Conservation (phyloP, 2,113 vertebrate species). For the Triplophysa tibetana region DNA sequence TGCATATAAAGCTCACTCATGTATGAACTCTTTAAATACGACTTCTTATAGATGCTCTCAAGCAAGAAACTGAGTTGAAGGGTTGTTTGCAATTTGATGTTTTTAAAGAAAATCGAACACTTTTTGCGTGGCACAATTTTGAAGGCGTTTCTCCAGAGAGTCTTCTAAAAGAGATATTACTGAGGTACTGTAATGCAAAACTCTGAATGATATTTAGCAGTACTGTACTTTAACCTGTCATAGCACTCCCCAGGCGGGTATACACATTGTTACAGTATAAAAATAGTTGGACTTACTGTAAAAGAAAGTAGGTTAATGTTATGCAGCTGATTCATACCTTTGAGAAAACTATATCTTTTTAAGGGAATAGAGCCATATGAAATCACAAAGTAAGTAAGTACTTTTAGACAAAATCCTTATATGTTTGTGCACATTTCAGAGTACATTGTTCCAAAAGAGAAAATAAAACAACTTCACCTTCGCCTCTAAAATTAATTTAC, state of each 20-base stretch:
- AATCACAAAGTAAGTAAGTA: background rate
- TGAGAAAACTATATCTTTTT: background rate
- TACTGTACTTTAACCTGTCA: background rate
- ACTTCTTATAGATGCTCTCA: background rate
- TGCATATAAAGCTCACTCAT: constrained; percentile 21
- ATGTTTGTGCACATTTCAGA: too few species aligned
- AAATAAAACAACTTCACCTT: too few species aligned
- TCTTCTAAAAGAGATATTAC: constrained; percentile 45
- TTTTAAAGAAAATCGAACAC: background rate
- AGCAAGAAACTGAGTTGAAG: constrained; percentile 1
- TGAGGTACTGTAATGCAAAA: constrained; percentile 45
- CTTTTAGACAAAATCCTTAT: background rate
- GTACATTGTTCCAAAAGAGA: too few species aligned
- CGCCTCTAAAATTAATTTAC: too few species aligned
- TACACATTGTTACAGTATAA: background rate
- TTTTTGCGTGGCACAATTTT: background rate
- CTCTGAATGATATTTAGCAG: constrained; percentile 42
- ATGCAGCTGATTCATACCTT: background rate
- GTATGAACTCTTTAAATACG: background rate
- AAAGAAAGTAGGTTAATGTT: constrained; percentile 12
- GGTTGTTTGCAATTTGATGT: constrained; percentile 11
- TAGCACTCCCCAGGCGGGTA: background rate
- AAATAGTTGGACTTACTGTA: background rate
- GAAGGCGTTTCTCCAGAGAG: constrained; percentile 22
- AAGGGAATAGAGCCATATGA: background rate